Percentiles rank a stretch among this genome's conserved stretches.
Conservation (phyloP, 2,113 vertebrate genomes). For the Micromys minutus region DNA sequence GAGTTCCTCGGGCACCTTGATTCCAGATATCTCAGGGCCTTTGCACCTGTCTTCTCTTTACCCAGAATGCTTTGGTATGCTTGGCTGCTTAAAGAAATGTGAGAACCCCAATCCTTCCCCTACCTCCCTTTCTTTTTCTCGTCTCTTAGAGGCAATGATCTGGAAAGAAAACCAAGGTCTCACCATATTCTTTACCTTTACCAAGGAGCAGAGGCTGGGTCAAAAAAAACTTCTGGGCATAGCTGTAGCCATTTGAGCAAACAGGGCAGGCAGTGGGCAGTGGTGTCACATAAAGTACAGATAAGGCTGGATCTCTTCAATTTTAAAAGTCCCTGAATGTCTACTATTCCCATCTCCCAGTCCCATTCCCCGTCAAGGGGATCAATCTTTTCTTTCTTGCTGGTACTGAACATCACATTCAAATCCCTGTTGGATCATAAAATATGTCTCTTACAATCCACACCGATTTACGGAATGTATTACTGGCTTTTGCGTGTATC, state of each 20-base stretch:
- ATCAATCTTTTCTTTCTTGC: constrained; percentile 56
- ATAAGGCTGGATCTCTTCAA: neutral
- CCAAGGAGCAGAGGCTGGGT: neutral
- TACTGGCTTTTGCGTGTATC: constrained; percentile 45
- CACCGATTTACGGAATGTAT: constrained; percentile 47
- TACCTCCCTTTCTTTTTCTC: neutral
- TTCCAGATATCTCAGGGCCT: fast-evolving
- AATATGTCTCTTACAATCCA: neutral
- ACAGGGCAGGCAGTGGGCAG: neutral
- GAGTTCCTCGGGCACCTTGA: neutral
- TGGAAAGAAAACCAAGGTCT: neutral
- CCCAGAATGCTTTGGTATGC: neutral
- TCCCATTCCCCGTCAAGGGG: neutral
- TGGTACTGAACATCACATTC: constrained; percentile 51
- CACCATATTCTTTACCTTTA: neutral
- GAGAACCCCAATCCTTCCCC: neutral
- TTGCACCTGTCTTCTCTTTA: neutral
- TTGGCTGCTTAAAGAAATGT: neutral
- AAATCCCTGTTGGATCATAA: constrained; percentile 47
- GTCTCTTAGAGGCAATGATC: neutral
- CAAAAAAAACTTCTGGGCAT: neutral
- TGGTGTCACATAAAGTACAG: neutral
- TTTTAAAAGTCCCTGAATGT: neutral
- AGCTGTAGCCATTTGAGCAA: neutral
- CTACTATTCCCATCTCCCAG: constrained; percentile 9